Evolutionary conservation across 35 echinoderm and acorn worm species (phyloP).

Genomic region (Apostichopus japonicus): DNA sequence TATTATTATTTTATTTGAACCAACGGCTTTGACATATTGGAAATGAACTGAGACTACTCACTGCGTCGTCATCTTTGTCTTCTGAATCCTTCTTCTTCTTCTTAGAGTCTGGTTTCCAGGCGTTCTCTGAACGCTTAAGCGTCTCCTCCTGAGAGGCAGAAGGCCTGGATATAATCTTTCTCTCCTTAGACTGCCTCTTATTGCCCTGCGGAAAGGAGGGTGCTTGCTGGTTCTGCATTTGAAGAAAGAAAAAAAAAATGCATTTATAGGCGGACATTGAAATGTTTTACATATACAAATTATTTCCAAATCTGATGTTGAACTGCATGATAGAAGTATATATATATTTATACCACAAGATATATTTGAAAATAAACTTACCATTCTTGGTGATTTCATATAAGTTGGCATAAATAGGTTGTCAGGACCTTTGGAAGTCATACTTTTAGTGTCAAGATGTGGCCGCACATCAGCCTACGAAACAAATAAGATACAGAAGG

Average conservation of each 20-base stretch:
- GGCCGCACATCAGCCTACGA: slow-evolving; percentile 59
- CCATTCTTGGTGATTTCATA: slow-evolving; percentile 77
- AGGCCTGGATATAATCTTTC: slow-evolving; percentile 72
- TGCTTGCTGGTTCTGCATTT: slow-evolving; percentile 39
- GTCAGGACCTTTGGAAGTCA: slow-evolving; percentile 33
- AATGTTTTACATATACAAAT: background rate
- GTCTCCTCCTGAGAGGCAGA: slow-evolving; percentile 57
- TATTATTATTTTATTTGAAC: too few species aligned
- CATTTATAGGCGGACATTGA: background rate
- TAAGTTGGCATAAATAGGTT: slow-evolving; percentile 74
- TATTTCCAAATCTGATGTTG: background rate
- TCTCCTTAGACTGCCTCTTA: slow-evolving; percentile 62
- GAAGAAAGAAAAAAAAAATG: background rate
- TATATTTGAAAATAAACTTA: background rate
- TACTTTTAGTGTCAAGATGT: slow-evolving; percentile 13
- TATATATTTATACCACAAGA: too few species aligned
- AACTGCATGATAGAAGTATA: background rate
- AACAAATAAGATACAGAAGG: too few species aligned
- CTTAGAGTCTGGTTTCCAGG: slow-evolving; percentile 74
- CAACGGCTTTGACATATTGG: too few species aligned
- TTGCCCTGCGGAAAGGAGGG: slow-evolving; percentile 19
- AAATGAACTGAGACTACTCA: background rate
- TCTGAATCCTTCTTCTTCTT: slow-evolving; percentile 53
- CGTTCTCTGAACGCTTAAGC: slow-evolving; percentile 72
- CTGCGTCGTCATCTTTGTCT: slow-evolving; percentile 29